These are phyloP conservation scores for Sialis lutaria DNA, from an alignment of 2,888 invertebrate species.

Conservation along the genomic window DNA sequence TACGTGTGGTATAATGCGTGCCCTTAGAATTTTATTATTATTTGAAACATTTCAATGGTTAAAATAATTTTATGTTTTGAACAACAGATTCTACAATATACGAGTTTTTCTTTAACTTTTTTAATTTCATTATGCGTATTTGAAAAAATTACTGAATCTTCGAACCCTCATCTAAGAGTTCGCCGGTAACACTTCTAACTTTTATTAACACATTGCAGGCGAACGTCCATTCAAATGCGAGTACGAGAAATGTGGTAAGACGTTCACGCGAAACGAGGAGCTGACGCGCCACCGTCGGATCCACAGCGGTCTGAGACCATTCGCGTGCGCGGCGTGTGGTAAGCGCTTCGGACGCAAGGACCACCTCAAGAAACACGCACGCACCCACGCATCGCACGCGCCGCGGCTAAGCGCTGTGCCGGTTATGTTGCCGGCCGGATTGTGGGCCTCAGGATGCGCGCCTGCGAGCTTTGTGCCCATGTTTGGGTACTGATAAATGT, in stretches of 20 bases:
- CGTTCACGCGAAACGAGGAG: constrained; percentile 84
- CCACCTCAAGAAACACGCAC: constrained; percentile 84
- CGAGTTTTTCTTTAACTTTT: too few relatives aligned
- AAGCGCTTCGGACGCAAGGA: constrained; percentile 89
- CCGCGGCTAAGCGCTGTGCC: constrained; percentile 26
- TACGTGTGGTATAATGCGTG: too few relatives aligned
- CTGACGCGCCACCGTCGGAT: constrained; percentile 81
- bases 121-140: too few relatives aligned
- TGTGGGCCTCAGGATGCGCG: constrained; percentile 9
- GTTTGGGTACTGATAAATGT: neutral
- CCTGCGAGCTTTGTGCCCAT: constrained; percentile 1
- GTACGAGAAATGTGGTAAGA: constrained; percentile 69
- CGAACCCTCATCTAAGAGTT: too few relatives aligned
- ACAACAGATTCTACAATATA: too few relatives aligned
- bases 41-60: too few relatives aligned
- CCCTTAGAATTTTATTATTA: too few relatives aligned
- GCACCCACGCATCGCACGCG: constrained; percentile 50
- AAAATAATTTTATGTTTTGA: too few relatives aligned
- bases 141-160: too few relatives aligned
- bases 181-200: neutral
- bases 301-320: constrained; percentile 74
- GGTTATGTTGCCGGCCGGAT: constrained; percentile 20
- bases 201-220: constrained; percentile 26
- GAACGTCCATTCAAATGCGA: constrained; percentile 82
- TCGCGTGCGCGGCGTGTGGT: constrained; percentile 71